Evolutionary conservation across 1,140 invertebrate species (phyloP).

Genomic region (Eurosta solidaginis): DNA sequence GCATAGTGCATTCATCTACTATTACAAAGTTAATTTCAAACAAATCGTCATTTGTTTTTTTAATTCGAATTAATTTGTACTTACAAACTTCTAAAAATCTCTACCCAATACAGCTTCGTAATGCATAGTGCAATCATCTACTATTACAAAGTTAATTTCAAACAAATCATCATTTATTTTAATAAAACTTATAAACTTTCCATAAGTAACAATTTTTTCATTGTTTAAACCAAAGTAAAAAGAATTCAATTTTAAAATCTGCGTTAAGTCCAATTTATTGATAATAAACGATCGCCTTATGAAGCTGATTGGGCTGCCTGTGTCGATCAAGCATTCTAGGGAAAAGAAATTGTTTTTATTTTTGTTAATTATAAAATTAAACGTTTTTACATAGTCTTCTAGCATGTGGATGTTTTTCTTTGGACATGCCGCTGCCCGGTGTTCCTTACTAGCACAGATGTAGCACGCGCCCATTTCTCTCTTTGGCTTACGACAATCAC

Average conservation of each 20-base stretch:
- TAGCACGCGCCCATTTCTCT: background rate
- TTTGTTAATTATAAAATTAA: background rate
- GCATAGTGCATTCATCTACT: constrained; percentile 35
- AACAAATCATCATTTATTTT: background rate
- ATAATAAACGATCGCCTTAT: background rate
- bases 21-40: constrained; percentile 31
- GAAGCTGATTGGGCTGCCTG: no score
- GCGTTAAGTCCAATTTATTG: background rate
- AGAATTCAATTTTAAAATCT: background rate
- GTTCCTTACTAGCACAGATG: background rate
- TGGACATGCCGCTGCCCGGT: background rate
- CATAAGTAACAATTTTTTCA: no score
- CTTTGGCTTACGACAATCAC: constrained; percentile 28
- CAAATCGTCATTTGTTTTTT: background rate
- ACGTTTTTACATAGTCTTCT: background rate
- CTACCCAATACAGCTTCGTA: constrained; percentile 33
- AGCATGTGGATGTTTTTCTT: no score
- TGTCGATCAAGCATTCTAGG: no score
- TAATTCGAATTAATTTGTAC: background rate
- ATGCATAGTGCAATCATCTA: constrained; percentile 34
- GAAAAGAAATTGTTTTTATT: background rate
- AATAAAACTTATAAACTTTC: background rate
- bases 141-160: constrained; percentile 35
- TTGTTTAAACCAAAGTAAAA: constrained; percentile 29
- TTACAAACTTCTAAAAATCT: constrained; percentile 32